Conservation (phyloP, 1,140 invertebrate genomes). For the Chrysopa pallens region DNA sequence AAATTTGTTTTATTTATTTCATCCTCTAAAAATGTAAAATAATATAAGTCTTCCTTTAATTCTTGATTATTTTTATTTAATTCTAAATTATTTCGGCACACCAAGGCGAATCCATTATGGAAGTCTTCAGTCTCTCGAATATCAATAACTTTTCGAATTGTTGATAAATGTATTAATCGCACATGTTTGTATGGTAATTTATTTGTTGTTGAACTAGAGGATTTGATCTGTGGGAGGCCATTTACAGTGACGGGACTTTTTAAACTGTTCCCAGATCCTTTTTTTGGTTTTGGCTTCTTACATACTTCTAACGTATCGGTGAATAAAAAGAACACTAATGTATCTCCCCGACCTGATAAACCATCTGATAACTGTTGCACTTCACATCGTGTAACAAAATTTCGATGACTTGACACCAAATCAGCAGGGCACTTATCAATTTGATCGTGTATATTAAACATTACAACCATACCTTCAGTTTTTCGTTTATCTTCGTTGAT, state of each 20-base stretch:
- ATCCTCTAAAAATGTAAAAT: slow-evolving; percentile 68
- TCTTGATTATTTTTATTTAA: slow-evolving; percentile 75
- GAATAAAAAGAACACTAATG: slow-evolving; percentile 79
- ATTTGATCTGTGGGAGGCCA: slow-evolving; percentile 14
- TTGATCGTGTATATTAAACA: slow-evolving; percentile 96
- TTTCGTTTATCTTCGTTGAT: slow-evolving; percentile 95
- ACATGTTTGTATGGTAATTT: slow-evolving; percentile 67
- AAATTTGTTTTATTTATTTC: slow-evolving; percentile 63
- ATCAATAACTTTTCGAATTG: slow-evolving; percentile 80
- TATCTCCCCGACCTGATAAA: slow-evolving; percentile 65
- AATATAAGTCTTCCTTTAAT: slow-evolving; percentile 72
- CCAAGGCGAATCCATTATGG: slow-evolving; percentile 74
- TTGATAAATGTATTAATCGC: slow-evolving; percentile 67
- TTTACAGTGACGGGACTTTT: slow-evolving; percentile 44
- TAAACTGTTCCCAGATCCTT: slow-evolving; percentile 48
- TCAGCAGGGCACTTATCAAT: slow-evolving; percentile 93
- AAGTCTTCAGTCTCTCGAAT: slow-evolving; percentile 77
- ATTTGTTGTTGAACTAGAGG: neutral
- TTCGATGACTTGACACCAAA: slow-evolving; percentile 78
- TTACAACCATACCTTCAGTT: slow-evolving; percentile 83
- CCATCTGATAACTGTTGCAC: slow-evolving; percentile 77
- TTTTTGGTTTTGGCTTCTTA: slow-evolving; percentile 47
- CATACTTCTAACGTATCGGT: slow-evolving; percentile 85
- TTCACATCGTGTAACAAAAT: slow-evolving; percentile 72
- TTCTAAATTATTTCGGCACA: slow-evolving; percentile 64